Evolutionary conservation across 2,113 vertebrate species (phyloP).

Genomic region (Hippolais icterina): DNA sequence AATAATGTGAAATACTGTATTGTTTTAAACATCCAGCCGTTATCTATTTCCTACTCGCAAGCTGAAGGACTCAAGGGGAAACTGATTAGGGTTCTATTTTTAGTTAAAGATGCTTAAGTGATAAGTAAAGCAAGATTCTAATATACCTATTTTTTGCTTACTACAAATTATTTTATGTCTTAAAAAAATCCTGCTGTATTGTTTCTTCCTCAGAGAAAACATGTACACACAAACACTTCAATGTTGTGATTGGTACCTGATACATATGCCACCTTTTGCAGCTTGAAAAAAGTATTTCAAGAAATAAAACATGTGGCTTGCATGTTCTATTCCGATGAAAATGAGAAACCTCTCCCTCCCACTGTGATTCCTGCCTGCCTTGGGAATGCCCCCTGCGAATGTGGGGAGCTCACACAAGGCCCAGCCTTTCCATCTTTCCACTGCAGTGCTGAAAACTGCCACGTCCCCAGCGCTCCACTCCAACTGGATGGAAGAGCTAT

Average conservation of each 20-base stretch:
- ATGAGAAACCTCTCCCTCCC: background rate
- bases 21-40: background rate
- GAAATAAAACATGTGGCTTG: background rate
- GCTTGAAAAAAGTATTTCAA: background rate
- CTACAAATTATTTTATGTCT: background rate
- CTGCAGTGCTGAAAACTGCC: background rate
- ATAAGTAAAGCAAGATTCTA: background rate
- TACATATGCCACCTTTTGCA: background rate
- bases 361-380: background rate
- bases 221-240: background rate
- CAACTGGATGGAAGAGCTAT: background rate
- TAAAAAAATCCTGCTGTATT: background rate
- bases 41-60: background rate
- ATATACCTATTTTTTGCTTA: background rate
- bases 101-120: constrained; percentile 6
- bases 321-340: background rate
- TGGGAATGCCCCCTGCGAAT: rapidly evolving
- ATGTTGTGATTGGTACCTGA: background rate
- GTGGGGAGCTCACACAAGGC: rapidly evolving
- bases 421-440: background rate
- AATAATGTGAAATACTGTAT: background rate
- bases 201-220: background rate
- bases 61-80: background rate
- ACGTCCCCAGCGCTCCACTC: background rate
- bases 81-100: constrained; percentile 21